Percentiles rank a stretch among this genome's conserved stretches.
Conservation (phyloP, 2,888 invertebrate species). For the Siphlonurus alternatus region DNA sequence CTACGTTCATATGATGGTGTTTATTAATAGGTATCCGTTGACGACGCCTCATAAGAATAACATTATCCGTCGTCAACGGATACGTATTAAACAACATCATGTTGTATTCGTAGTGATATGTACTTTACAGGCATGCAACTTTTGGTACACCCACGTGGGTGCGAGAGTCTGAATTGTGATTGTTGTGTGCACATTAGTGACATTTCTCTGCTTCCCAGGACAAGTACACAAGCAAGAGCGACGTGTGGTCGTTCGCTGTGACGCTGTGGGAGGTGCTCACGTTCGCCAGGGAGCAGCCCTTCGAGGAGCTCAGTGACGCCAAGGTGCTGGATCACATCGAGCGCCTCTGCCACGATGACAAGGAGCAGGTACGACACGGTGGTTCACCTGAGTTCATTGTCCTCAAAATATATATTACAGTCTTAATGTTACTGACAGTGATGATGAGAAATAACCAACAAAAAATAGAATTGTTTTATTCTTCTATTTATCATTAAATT, state of each 20-base stretch:
- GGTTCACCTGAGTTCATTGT: neutral
- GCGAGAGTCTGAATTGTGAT: neutral
- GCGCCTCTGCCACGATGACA: slow-evolving; percentile 56
- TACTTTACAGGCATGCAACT: slow-evolving; percentile 4
- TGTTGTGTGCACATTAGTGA: slow-evolving; percentile 10
- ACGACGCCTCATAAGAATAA: too few relatives aligned
- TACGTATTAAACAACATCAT: too few relatives aligned
- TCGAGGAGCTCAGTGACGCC: slow-evolving; percentile 59
- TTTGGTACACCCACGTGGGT: slow-evolving; percentile 1
- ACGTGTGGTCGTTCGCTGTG: slow-evolving; percentile 80
- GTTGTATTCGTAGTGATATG: too few relatives aligned
- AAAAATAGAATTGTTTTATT: neutral
- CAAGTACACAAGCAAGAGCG: slow-evolving; percentile 65
- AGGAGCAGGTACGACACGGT: slow-evolving; percentile 41
- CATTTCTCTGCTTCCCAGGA: slow-evolving; percentile 46
- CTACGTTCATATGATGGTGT: too few relatives aligned
- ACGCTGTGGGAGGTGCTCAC: slow-evolving; percentile 77
- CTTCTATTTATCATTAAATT: too few relatives aligned
- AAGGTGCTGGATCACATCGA: slow-evolving; percentile 70
- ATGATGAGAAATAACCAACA: too few relatives aligned
- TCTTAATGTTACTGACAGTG: too few relatives aligned
- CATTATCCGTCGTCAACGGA: too few relatives aligned
- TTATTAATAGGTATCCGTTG: too few relatives aligned
- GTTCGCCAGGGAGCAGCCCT: slow-evolving; percentile 67
- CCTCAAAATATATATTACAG: too few relatives aligned